Conservation (phyloP, 2,113 vertebrate species). For the Accipiter virgatus region DNA sequence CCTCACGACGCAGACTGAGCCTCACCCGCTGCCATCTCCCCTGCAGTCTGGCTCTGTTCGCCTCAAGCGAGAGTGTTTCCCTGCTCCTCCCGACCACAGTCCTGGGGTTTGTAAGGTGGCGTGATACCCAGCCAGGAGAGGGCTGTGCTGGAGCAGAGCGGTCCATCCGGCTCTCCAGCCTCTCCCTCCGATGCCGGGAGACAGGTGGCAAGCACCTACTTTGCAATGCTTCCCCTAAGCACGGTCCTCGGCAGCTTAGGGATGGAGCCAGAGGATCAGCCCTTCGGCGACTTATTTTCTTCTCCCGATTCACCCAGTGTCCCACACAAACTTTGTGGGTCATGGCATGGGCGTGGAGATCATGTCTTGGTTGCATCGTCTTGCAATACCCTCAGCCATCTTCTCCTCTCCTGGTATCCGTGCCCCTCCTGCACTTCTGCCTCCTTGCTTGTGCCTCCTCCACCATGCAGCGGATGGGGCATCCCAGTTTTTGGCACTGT, state of each 20-base stretch:
- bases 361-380: background rate
- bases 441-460: background rate
- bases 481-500: background rate
- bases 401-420: background rate
- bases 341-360: rapidly evolving
- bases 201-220: background rate
- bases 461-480: rapidly evolving
- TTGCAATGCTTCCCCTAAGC: background rate
- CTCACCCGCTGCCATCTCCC: constrained; percentile 12
- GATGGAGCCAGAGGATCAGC: background rate
- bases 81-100: background rate
- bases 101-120: background rate
- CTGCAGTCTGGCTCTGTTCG: background rate
- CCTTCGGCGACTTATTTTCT: background rate
- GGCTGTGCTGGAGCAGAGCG: background rate
- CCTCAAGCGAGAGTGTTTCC: background rate
- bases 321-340: background rate
- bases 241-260: background rate
- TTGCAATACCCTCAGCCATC: background rate
- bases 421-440: rapidly evolving
- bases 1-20: background rate
- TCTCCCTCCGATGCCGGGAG: rapidly evolving
- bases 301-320: background rate
- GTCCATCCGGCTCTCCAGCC: background rate
- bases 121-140: background rate